Conservation (phyloP, 2,888 invertebrate species). For the Liopterus haemorrhoidalis region DNA sequence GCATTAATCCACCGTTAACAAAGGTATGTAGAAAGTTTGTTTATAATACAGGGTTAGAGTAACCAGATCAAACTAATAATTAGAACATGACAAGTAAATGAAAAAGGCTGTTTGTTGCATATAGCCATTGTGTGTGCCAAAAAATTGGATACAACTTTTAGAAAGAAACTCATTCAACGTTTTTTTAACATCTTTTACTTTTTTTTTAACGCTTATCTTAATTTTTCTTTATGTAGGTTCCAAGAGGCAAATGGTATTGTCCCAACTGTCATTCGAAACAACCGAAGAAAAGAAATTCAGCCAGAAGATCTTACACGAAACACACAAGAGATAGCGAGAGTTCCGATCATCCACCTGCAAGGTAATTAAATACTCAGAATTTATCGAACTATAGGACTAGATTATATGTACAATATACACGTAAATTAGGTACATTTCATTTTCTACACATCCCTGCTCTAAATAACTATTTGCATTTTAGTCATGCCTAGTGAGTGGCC, state of each 20-base stretch:
- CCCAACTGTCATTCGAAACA: conserved; percentile 80
- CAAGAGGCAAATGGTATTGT: conserved; percentile 86
- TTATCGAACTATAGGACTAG: neutral
- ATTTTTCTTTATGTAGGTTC: conserved; percentile 50
- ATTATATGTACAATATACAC: neutral
- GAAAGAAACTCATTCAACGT: conserved; percentile 1
- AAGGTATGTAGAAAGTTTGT: conserved; percentile 49
- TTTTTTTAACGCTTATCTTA: conserved; percentile 14
- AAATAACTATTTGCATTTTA: too few relatives aligned
- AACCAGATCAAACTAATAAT: too few relatives aligned
- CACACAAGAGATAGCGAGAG: conserved; percentile 52
- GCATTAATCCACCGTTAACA: conserved; percentile 79
- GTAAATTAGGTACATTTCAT: too few relatives aligned
- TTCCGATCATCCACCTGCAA: conserved; percentile 52
- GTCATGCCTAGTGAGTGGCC: too few relatives aligned
- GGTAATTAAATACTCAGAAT: conserved; percentile 37
- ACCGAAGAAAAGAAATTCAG: conserved; percentile 56
- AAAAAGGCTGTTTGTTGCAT: too few relatives aligned
- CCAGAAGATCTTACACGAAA: conserved; percentile 57
- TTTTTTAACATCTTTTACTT: conserved; percentile 7
- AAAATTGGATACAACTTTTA: conserved; percentile 4
- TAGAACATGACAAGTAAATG: too few relatives aligned
- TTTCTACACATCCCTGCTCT: too few relatives aligned
- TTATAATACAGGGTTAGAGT: neutral
- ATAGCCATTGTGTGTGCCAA: conserved; percentile 31